phyloP scores from a whole-genome alignment of 2,113 vertebrate genomes.

The Scatophagus argus region DNA sequence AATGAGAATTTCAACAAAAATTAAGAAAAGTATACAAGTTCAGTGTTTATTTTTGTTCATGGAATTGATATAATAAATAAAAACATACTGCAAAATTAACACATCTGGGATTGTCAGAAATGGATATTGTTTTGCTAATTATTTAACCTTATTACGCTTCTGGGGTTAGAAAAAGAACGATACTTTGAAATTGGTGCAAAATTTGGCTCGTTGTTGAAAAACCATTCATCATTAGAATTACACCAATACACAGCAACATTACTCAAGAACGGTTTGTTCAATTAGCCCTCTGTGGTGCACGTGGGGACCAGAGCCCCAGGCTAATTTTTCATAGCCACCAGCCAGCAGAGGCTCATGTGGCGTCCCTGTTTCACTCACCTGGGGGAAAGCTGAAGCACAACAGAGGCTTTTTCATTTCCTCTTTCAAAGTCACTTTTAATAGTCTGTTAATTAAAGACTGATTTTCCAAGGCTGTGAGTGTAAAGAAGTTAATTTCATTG shows the following conservation, averaged over 20 bases:
- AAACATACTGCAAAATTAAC: slow-evolving; percentile 4
- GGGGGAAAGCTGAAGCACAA: slow-evolving; percentile 62
- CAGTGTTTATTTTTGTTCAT: slow-evolving; percentile 16
- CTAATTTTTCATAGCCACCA: slow-evolving; percentile 77
- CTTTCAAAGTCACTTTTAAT: slow-evolving; percentile 78
- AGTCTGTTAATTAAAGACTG: slow-evolving; percentile 77
- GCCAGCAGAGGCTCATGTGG: slow-evolving; percentile 70
- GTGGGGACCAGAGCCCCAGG: slow-evolving; percentile 59
- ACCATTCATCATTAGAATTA: slow-evolving; percentile 81
- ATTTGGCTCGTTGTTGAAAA: slow-evolving; percentile 76
- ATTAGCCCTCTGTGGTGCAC: slow-evolving; percentile 74
- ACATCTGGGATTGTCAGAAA: slow-evolving; percentile 28
- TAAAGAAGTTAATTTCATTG: slow-evolving; percentile 41
- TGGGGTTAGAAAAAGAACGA: slow-evolving; percentile 57
- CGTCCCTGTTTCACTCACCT: slow-evolving; percentile 70
- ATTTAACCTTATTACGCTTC: slow-evolving; percentile 41
- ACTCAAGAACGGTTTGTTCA: slow-evolving; percentile 77
- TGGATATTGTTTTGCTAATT: slow-evolving; percentile 41
- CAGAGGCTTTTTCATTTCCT: slow-evolving; percentile 71
- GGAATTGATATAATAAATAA: slow-evolving; percentile 17
- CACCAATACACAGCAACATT: slow-evolving; percentile 69
- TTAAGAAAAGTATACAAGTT: background rate
- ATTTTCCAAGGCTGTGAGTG: slow-evolving; percentile 50
- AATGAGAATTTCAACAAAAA: background rate
- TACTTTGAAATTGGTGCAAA: slow-evolving; percentile 63